phyloP scores from a whole-genome alignment of 2,113 vertebrate species.

The Mustelus asterias region DNA sequence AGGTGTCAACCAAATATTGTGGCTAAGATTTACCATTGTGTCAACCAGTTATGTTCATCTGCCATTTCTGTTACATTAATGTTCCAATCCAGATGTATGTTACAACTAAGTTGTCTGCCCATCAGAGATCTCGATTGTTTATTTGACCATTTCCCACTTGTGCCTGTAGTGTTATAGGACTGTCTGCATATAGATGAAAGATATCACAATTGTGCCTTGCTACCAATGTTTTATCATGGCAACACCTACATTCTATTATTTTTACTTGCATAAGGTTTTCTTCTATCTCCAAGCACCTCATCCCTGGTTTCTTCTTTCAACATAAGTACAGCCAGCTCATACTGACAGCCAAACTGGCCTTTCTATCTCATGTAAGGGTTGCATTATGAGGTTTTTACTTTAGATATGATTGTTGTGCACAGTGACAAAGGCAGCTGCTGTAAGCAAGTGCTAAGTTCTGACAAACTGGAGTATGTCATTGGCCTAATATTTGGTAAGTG shows the following conservation, averaged over 20 bases:
- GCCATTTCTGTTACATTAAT: neutral
- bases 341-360: neutral
- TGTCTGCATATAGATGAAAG: neutral
- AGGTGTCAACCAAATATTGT: neutral
- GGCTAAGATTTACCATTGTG: neutral
- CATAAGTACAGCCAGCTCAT: neutral
- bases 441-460: neutral
- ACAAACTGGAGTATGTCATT: neutral
- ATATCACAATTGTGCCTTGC: neutral
- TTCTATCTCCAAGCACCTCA: neutral
- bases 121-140: neutral
- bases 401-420: neutral
- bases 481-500: neutral
- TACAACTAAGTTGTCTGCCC: neutral
- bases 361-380: neutral
- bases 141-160: neutral
- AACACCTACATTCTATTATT: neutral
- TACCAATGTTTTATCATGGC: neutral
- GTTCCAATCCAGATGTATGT: neutral
- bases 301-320: neutral
- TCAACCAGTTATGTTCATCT: neutral
- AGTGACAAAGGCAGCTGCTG: neutral
- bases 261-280: neutral
- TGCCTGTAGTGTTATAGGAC: neutral
- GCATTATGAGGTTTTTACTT: neutral